phyloP scores from a whole-genome alignment of 2,888 invertebrate species.

The Scaptomyza flava region DNA sequence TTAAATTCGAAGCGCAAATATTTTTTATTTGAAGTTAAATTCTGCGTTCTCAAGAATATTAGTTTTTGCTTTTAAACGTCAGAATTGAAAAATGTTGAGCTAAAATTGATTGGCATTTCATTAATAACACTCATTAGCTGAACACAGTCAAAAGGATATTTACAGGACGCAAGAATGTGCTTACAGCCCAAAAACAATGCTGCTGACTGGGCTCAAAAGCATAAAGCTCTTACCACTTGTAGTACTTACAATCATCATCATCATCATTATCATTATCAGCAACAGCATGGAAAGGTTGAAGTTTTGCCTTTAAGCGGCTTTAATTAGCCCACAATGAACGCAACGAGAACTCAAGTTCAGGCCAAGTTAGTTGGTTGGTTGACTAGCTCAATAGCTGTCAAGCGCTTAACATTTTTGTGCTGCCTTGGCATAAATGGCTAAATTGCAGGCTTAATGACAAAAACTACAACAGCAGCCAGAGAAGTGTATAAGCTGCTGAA shows the following conservation, averaged over 20 bases:
- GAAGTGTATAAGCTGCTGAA: conserved; percentile 6
- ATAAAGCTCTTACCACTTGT: conserved; percentile 34
- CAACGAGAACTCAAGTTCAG: conserved; percentile 46
- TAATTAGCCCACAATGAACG: conserved; percentile 57
- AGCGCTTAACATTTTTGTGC: conserved; percentile 70
- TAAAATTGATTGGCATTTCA: conserved; percentile 51
- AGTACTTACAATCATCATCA: conserved; percentile 26
- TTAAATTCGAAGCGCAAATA: too few relatives aligned
- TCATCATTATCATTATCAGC: conserved; percentile 27
- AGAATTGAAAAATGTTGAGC: conserved; percentile 24
- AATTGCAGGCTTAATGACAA: conserved; percentile 68
- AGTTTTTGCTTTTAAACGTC: not conserved
- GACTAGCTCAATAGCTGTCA: conserved; percentile 8
- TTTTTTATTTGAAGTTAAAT: too few relatives aligned
- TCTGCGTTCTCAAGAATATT: too few relatives aligned
- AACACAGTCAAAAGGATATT: conserved; percentile 3
- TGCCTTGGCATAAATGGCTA: conserved; percentile 77
- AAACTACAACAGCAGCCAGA: conserved; percentile 16
- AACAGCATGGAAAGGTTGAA: conserved; percentile 36
- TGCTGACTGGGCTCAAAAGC: conserved; percentile 45
- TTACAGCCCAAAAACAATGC: conserved; percentile 27
- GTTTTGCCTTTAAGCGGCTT: conserved; percentile 62
- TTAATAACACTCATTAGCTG: conserved; percentile 64
- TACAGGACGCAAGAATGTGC: conserved; percentile 13
- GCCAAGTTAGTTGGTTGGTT: conserved; percentile 22